Conservation (phyloP, 1,140 invertebrate species). For the Hylaeus volcanicus region DNA sequence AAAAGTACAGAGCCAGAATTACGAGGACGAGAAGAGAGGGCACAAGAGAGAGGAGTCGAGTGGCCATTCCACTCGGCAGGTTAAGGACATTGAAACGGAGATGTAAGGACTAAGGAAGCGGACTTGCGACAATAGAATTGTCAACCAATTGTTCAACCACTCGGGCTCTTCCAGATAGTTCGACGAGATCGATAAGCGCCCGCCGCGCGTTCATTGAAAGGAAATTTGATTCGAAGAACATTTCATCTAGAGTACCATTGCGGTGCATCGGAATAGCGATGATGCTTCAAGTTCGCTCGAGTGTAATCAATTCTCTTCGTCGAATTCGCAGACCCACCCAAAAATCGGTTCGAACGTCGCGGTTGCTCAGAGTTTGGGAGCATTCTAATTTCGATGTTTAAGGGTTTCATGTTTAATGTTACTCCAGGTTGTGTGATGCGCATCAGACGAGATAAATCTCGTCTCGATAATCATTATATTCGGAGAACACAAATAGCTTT, state of each 20-base stretch:
- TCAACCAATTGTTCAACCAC: constrained; percentile 66
- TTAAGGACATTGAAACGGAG: constrained; percentile 63
- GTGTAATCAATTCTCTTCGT: neutral
- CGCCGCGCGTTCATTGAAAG: constrained; percentile 51
- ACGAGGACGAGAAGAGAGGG: neutral
- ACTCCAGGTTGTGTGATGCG: too few relatives aligned
- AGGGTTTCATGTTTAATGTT: too few relatives aligned
- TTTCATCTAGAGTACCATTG: constrained; percentile 22
- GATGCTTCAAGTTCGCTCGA: neutral
- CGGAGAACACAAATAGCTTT: too few relatives aligned
- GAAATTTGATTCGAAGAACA: constrained; percentile 52
- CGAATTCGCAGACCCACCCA: too few relatives aligned
- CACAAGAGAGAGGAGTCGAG: constrained; percentile 18
- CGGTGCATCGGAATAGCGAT: neutral
- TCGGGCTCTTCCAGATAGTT: constrained; percentile 38
- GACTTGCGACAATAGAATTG: constrained; percentile 61
- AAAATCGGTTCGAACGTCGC: constrained; percentile 1
- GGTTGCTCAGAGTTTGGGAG: neutral
- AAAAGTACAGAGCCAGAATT: constrained; percentile 45
- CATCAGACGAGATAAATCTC: too few relatives aligned
- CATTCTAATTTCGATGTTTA: too few relatives aligned
- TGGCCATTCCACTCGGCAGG: constrained; percentile 56
- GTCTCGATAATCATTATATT: too few relatives aligned
- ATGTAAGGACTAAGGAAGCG: constrained; percentile 54
- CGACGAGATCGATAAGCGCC: constrained; percentile 53